Evolutionary conservation across 2,888 invertebrate species (phyloP).

Genomic region (Loripinus fragilis): DNA sequence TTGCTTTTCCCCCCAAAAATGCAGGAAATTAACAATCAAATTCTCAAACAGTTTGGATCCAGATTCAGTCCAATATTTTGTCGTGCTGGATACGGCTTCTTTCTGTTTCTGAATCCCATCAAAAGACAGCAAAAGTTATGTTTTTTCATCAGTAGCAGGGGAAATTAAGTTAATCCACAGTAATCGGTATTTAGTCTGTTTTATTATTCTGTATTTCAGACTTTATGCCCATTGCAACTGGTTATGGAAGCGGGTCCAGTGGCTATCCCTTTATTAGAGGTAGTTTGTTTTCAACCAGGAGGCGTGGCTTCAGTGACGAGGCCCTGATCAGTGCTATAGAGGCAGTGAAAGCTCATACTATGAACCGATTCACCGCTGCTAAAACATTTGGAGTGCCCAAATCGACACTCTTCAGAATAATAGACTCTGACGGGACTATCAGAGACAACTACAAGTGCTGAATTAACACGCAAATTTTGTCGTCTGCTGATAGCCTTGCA

Average conservation of each 20-base stretch:
- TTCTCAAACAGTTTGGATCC: too few relatives aligned
- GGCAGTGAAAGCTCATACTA: neutral
- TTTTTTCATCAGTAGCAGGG: too few relatives aligned
- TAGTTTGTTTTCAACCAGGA: neutral
- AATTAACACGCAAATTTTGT: too few relatives aligned
- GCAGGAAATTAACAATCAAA: too few relatives aligned
- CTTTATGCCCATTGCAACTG: neutral
- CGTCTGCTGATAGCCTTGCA: too few relatives aligned
- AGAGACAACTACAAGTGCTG: too few relatives aligned
- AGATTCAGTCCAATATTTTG: too few relatives aligned
- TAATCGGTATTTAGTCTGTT: constrained; percentile 4
- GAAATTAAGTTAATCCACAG: too few relatives aligned
- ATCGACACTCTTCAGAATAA: neutral
- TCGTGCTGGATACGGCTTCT: too few relatives aligned
- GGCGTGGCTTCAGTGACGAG: constrained; percentile 1
- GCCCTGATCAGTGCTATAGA: neutral
- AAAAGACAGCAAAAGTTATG: too few relatives aligned
- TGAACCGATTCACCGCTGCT: constrained; percentile 4
- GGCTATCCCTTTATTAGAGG: neutral
- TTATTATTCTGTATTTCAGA: constrained; percentile 11
- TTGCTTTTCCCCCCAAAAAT: too few relatives aligned
- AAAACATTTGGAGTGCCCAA: constrained; percentile 1
- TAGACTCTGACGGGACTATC: neutral
- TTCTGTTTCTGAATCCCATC: too few relatives aligned
- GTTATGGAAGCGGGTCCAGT: neutral